Evolutionary conservation across 2,888 invertebrate species (phyloP), one percentile per base, ranked within the genome.

Genomic region (Drosophila mulleri): DNA sequence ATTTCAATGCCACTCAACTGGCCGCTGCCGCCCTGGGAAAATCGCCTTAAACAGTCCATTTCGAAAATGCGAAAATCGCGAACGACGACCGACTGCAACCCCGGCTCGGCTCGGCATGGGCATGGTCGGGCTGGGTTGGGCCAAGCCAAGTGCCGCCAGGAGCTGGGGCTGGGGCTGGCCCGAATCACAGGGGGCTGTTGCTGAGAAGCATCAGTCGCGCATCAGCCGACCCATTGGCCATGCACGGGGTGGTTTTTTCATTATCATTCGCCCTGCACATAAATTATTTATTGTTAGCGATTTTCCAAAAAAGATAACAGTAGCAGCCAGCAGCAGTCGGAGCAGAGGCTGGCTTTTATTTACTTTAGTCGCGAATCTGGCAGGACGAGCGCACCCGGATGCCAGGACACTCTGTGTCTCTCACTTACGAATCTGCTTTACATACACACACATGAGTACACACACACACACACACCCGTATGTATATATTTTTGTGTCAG

Each of bases 201-300:
- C 58, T 59, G 72, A 48, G 65, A 57, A 60, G 63, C 72, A 35
- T 29, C 57, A 64, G 64, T 67, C 63, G 74, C 63, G 69, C 82
- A 70, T 65, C 67, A 61, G 78, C 57, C 75, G 78, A 86, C 52
- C 85, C 86, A 86, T 86, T 88, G 83, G 86, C 83, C 81, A 80
- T 88, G 78, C 77, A 68, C 70, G 72, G 89, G 83, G 89, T 89
- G 82, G 89, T 81, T 84, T 89, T 89, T 87, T 84, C 89, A 89
- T 84, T 84, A 84, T 84, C 89, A 89, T 89, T 84, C 86, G 84
- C 78, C 72, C 88, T 70, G 84, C 89, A 87, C 88, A 85, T 85
- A 89, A 90, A 90, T 87, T 88, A 87, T 90, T 88, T 87, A 90
- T 87, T 87, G 83, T 88, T 89, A 85, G 84, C 83, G 87, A 87